Conservation (phyloP, 2,797 vertebrate genomes). For the Sebastes taczanowskii region DNA sequence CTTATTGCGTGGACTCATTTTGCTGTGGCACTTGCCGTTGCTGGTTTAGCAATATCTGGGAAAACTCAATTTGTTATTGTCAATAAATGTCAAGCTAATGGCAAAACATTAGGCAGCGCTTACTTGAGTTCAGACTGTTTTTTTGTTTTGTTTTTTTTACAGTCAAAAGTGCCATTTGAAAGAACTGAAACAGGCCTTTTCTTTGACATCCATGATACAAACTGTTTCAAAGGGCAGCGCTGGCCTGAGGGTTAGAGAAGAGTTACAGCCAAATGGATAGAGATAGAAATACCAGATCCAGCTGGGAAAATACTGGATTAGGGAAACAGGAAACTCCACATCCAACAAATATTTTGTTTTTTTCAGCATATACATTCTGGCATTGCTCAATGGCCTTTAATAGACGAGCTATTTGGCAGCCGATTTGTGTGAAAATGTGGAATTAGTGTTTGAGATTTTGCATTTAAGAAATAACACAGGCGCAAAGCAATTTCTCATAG, state of each 20-base stretch:
- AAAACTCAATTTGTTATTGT: neutral
- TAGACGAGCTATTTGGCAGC: conserved; percentile 6
- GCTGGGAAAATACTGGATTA: neutral
- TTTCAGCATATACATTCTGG: neutral
- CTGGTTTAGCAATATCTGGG: neutral
- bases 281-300: conserved; percentile 1
- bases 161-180: neutral
- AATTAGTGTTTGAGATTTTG: neutral
- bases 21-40: neutral
- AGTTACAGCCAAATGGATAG: neutral
- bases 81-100: neutral
- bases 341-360: neutral
- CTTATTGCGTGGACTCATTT: neutral
- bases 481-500: neutral
- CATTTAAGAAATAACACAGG: neutral
- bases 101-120: neutral
- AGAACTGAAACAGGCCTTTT: neutral
- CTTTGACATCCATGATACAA: conserved; percentile 3
- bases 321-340: neutral
- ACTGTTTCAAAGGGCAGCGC: conserved; percentile 16
- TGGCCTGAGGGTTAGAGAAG: conserved; percentile 4
- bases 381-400: neutral
- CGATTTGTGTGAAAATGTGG: conserved; percentile 16
- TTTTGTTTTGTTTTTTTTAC: neutral
- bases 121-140: neutral